phyloP scores from a whole-genome alignment of 1,140 invertebrate genomes.

The Augochlora pura region DNA sequence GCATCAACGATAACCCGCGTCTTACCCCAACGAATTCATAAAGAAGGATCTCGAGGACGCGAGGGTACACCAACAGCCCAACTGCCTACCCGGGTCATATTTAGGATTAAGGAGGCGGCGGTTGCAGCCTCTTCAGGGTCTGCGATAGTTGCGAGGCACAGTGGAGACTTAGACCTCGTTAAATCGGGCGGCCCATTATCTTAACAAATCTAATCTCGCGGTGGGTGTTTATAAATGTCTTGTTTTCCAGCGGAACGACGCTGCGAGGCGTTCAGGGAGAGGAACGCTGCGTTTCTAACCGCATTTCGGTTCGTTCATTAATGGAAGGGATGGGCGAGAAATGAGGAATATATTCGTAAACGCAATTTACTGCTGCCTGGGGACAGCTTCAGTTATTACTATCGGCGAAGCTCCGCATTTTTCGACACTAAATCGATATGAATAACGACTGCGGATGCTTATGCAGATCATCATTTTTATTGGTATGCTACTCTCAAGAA shows the following conservation, averaged over 20 bases:
- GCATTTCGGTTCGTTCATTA: constrained; percentile 45
- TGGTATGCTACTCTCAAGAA: too few relatives aligned
- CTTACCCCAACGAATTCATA: constrained; percentile 48
- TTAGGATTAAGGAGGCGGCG: constrained; percentile 72
- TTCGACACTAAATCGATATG: too few relatives aligned
- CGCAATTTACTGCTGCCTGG: not conserved
- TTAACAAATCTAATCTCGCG: constrained; percentile 81
- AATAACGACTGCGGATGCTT: not conserved
- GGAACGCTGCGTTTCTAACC: constrained; percentile 46
- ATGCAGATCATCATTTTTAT: too few relatives aligned
- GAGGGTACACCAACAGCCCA: constrained; percentile 39
- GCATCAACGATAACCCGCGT: constrained; percentile 14
- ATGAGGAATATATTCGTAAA: not conserved
- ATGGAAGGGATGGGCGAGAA: constrained; percentile 21
- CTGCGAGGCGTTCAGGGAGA: constrained; percentile 16
- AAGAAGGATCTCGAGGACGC: constrained; percentile 47
- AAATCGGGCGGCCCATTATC: constrained; percentile 77
- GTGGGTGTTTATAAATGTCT: constrained; percentile 81
- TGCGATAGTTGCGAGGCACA: constrained; percentile 51
- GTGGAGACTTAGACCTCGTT: constrained; percentile 52
- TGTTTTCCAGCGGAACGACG: constrained; percentile 75
- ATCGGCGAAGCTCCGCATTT: too few relatives aligned
- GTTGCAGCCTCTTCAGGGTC: constrained; percentile 58
- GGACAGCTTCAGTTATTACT: not conserved
- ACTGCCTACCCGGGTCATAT: constrained; percentile 64